phyloP scores from a whole-genome alignment of 1,140 invertebrate genomes.

The Ceratosolen solmsi region DNA sequence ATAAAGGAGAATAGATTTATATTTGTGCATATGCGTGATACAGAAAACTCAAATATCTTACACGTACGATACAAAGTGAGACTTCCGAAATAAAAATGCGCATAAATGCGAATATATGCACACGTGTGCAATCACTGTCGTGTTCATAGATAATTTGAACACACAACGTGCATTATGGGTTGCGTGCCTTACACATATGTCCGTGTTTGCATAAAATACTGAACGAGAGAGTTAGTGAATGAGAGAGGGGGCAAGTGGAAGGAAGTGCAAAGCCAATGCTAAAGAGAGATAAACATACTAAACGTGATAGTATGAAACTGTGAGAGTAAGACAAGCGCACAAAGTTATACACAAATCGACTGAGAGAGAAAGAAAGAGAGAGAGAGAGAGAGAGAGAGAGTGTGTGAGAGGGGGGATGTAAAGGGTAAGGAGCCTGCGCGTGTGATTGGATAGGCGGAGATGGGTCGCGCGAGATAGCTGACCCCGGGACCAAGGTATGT shows the following conservation, averaged over 20 bases:
- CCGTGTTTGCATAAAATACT: neutral
- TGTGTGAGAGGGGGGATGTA: neutral
- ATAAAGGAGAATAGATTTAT: neutral
- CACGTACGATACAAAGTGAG: neutral
- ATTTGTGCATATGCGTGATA: constrained; percentile 7
- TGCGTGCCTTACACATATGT: constrained; percentile 48
- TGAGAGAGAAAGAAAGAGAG: constrained; percentile 34
- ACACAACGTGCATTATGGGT: constrained; percentile 36
- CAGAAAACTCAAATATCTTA: neutral
- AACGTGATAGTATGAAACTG: neutral
- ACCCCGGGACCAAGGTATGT: constrained; percentile 66
- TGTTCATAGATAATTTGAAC: constrained; percentile 69
- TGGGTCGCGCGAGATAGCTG: constrained; percentile 73
- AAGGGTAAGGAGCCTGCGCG: constrained; percentile 50
- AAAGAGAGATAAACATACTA: constrained; percentile 29
- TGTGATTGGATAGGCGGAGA: constrained; percentile 74
- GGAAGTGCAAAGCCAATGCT: neutral
- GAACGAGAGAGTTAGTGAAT: neutral
- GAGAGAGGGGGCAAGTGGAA: neutral
- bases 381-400: constrained; percentile 20
- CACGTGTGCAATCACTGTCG: constrained; percentile 53
- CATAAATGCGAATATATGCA: neutral
- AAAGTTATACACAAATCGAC: neutral
- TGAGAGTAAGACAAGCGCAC: constrained; percentile 16
- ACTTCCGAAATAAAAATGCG: neutral